Evolutionary conservation across 2,113 vertebrate species (phyloP).

Genomic region (Setophaga coronata): DNA sequence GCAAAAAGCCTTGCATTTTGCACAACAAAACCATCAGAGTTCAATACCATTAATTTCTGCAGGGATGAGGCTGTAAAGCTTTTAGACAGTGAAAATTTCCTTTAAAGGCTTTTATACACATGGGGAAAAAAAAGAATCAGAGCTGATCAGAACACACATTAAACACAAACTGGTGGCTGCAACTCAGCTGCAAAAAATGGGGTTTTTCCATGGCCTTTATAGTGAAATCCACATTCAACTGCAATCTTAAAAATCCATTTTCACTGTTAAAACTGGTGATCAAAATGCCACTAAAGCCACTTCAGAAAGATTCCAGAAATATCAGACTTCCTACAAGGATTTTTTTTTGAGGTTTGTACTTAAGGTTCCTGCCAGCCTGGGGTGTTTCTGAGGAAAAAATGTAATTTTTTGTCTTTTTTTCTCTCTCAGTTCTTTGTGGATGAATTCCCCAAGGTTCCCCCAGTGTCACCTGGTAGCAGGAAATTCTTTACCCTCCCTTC

Average conservation of each 20-base stretch:
- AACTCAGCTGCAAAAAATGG: background rate
- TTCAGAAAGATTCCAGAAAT: background rate
- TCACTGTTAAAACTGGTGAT: background rate
- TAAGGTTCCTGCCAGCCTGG: background rate
- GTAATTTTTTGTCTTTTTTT: background rate
- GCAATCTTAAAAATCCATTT: background rate
- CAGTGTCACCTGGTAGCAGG: background rate
- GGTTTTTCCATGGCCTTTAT: background rate
- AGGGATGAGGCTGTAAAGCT: background rate
- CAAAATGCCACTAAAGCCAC: background rate
- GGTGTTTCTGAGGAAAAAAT: background rate
- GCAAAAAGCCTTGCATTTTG: background rate
- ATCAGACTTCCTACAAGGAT: background rate
- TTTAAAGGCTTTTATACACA: background rate
- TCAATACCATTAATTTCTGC: background rate
- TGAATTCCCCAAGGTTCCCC: background rate
- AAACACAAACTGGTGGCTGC: background rate
- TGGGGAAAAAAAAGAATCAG: background rate
- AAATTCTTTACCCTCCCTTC: background rate
- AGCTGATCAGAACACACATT: background rate
- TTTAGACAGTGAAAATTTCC: background rate
- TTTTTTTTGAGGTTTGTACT: background rate
- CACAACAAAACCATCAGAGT: background rate
- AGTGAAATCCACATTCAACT: background rate
- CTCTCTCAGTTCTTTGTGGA: rapidly evolving